These are phyloP conservation scores for Anableps anableps DNA, from an alignment of 2,797 vertebrate species.

Conservation along the genomic window DNA sequence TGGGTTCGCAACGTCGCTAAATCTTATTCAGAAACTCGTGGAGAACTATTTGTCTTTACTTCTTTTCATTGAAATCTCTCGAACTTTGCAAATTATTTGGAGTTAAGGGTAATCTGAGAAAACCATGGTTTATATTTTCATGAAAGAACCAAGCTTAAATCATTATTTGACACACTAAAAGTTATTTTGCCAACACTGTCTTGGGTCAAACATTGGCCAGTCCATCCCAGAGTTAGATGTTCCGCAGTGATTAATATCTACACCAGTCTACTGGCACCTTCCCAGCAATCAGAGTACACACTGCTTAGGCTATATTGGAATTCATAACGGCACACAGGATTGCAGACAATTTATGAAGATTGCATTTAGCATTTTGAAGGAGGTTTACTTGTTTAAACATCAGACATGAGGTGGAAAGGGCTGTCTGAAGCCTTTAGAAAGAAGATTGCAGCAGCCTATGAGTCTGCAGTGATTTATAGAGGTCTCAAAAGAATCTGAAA, in stretches of 20 bases:
- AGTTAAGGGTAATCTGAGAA: background rate
- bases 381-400: too few species aligned
- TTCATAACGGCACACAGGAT: background rate
- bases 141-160: background rate
- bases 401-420: too few species aligned
- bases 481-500: too few species aligned
- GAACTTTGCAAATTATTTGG: background rate
- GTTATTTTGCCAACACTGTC: background rate
- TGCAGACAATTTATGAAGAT: too few species aligned
- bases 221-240: background rate
- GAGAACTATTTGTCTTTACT: background rate
- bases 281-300: too few species aligned
- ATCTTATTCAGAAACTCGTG: background rate
- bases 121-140: background rate
- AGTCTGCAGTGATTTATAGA: too few species aligned
- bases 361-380: too few species aligned
- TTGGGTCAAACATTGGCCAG: background rate
- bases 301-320: background rate
- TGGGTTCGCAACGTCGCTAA: slow-evolving; percentile 12
- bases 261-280: too few species aligned
- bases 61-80: background rate
- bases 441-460: too few species aligned
- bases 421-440: too few species aligned
- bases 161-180: background rate
- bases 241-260: too few species aligned